Percentiles rank a stretch among this genome's conserved stretches.
These are phyloP conservation scores for Heliconius himera DNA, from an alignment of 1,140 invertebrate genomes.

Conservation along the genomic window DNA sequence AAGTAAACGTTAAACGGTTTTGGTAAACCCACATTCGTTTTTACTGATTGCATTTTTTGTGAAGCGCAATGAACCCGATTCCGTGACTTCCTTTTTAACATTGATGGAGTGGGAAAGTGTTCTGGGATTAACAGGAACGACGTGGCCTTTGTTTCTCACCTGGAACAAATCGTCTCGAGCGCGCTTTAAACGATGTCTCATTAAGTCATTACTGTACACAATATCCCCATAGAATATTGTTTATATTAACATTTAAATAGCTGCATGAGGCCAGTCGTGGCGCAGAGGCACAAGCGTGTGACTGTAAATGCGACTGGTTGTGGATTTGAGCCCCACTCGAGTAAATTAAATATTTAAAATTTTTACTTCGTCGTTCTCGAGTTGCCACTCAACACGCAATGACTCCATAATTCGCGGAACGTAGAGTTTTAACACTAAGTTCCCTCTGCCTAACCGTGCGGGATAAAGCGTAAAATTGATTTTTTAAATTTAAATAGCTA, in stretches of 20 bases:
- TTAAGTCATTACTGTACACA: slow-evolving; percentile 46
- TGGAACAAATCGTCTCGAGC: slow-evolving; percentile 59
- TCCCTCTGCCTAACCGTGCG: too few relatives aligned
- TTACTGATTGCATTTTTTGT: slow-evolving; percentile 28
- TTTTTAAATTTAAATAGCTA: slow-evolving; percentile 24
- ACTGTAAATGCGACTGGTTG: too few relatives aligned
- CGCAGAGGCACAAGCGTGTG: too few relatives aligned
- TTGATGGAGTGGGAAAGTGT: slow-evolving; percentile 66
- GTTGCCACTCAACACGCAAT: too few relatives aligned
- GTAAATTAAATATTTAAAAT: too few relatives aligned
- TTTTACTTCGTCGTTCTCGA: too few relatives aligned
- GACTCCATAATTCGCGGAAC: too few relatives aligned
- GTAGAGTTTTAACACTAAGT: too few relatives aligned
- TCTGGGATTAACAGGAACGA: slow-evolving; percentile 68
- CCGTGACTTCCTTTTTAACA: slow-evolving; percentile 78
- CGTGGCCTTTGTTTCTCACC: slow-evolving; percentile 64
- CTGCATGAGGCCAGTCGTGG: not conserved
- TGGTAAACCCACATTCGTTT: slow-evolving; percentile 4
- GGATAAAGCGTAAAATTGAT: too few relatives aligned
- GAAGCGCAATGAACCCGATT: slow-evolving; percentile 60
- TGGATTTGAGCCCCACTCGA: too few relatives aligned
- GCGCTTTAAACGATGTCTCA: slow-evolving; percentile 43
- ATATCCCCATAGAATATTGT: slow-evolving; percentile 59
- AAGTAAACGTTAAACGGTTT: not conserved
- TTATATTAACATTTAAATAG: slow-evolving; percentile 40